Percentiles rank a stretch among this genome's conserved stretches.
Evolutionary conservation across 2,113 vertebrate genomes (phyloP).

Genomic region (Tringa solitaria): DNA sequence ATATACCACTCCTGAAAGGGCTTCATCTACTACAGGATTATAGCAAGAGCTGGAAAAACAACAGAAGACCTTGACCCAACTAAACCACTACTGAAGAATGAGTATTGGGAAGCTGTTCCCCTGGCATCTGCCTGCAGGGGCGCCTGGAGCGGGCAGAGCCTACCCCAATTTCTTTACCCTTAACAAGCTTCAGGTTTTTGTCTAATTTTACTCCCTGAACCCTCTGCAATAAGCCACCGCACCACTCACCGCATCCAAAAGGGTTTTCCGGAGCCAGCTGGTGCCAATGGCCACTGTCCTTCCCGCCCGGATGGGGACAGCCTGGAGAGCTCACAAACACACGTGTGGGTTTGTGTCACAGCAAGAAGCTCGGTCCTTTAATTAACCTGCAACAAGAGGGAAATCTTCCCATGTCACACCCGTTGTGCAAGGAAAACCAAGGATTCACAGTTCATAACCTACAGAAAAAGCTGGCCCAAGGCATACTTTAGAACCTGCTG

Average conservation of each 20-base stretch:
- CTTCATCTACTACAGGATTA: not conserved
- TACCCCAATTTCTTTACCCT: not conserved
- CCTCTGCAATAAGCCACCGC: not conserved
- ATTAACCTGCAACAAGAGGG: not conserved
- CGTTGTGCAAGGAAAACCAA: not conserved
- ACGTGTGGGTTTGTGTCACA: fast-evolving
- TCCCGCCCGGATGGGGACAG: not conserved
- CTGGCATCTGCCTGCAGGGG: not conserved
- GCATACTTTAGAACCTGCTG: not conserved
- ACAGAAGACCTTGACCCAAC: not conserved
- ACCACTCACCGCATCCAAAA: fast-evolving
- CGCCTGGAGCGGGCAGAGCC: not conserved
- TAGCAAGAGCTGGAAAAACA: not conserved
- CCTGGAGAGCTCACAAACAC: not conserved
- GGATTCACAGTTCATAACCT: not conserved
- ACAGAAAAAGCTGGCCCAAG: not conserved
- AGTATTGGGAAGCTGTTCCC: not conserved
- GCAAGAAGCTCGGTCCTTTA: not conserved
- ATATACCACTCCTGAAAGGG: not conserved
- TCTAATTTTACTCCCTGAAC: not conserved
- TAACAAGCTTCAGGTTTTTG: not conserved
- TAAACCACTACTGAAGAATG: not conserved
- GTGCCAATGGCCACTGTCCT: fast-evolving
- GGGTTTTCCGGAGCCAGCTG: not conserved
- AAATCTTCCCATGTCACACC: not conserved